Evolutionary conservation across 2,113 vertebrate genomes (phyloP).

Genomic region (Platycercus adscitus): DNA sequence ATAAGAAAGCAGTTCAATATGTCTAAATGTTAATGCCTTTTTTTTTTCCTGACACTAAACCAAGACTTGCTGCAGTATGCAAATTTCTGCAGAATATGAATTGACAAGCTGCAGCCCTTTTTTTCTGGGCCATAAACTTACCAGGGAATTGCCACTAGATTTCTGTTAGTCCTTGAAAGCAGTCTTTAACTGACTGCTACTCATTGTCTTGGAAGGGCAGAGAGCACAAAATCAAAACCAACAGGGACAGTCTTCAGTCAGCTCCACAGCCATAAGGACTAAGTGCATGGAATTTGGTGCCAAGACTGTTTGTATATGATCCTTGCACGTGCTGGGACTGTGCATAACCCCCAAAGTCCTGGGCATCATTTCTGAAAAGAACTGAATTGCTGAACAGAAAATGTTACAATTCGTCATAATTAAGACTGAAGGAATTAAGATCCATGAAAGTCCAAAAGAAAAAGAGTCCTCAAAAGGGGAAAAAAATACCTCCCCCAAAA

Average conservation of each 20-base stretch:
- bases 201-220: background rate
- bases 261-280: background rate
- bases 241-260: background rate
- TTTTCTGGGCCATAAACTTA: background rate
- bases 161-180: background rate
- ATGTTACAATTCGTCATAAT: background rate
- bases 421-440: background rate
- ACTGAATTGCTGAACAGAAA: background rate
- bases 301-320: fast-evolving
- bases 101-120: background rate
- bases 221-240: background rate
- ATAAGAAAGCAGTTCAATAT: background rate
- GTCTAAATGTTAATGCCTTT: background rate
- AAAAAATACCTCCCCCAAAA: background rate
- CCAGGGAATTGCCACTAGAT: background rate
- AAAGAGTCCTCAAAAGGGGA: background rate
- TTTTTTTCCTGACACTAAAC: background rate
- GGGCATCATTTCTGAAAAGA: background rate
- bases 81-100: slow-evolving; percentile 56
- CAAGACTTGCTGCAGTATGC: slow-evolving; percentile 40
- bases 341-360: fast-evolving
- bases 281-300: background rate
- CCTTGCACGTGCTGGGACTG: background rate
- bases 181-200: background rate
- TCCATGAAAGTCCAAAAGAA: background rate